Base-by-base conservation (phyloP, 2,888 invertebrate species). In the Bursaphelenchus okinawaensis region DNA sequence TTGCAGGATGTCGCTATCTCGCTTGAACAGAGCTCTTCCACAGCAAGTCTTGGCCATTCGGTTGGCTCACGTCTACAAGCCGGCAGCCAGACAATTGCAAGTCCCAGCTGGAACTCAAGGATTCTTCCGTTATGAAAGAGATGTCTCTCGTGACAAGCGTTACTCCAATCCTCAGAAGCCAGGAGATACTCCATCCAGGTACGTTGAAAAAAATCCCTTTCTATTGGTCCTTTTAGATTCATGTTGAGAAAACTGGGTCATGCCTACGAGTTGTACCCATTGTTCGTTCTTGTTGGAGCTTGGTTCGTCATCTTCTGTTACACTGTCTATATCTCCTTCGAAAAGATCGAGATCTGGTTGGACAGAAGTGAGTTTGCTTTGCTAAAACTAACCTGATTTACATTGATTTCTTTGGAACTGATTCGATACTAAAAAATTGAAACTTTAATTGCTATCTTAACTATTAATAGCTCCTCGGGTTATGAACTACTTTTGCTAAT, bases 211-310 rank as follows among this genome's bases (percentile, higher is more conserved):
- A 23, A 7, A n/a, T 60, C 16, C 20, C 19, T 40, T 8, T 57
- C 7, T 40, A 16, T 12, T 40, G 24, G 24, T 28, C 54, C 23
- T 66, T 69, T 62, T 66, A 76, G 79, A 63, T 80, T 80, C 70
- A 59, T 79, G 55, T 55, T 74, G 65, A 74, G 75, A 52, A 69
- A 71, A 31, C 68, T 77, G 28, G 74, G 74, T 27, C 78, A 78
- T 65, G 79, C 79, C 27, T 78, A 76, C 62, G 79, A 79, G 62
- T 62, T 79, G 63, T 79, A 78, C 66, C 79, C 79, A 31, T 64
- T 79, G 16, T 68, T 76, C 68, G 66, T 65, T 20, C 71, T 79
- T 51, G 69, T 72, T 52, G 74, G 72, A 51, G 50, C 65, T 50
- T 80, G 78, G 75, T 69, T 68, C 62, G 62, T 70, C 55, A 69